A percentile compares a stretch with the other conserved stretches of the same genome.
Conservation (phyloP, 2,888 invertebrate species). For the Aromia moschata region DNA sequence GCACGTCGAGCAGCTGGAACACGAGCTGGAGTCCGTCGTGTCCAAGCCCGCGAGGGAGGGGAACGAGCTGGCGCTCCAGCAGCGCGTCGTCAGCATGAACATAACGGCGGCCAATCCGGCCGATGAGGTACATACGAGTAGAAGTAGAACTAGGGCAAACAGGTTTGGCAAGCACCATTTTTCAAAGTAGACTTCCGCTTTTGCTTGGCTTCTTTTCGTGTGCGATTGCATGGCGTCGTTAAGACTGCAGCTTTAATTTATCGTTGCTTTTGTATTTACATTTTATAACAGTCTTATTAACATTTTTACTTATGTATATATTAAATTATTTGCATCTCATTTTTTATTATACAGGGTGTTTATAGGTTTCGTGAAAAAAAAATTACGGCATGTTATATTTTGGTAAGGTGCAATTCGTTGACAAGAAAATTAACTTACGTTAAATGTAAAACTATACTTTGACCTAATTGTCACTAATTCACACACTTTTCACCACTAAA, state of each 20-base stretch:
- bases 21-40: conserved; percentile 49
- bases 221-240: neutral
- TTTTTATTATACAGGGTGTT: no score
- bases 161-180: conserved; percentile 34
- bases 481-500: no score
- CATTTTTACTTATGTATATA: no score
- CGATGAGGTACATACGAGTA: conserved; percentile 52
- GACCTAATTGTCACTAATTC: no score
- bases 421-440: no score
- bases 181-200: conserved; percentile 23
- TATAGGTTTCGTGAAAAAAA: no score
- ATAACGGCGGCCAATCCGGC: conserved; percentile 40
- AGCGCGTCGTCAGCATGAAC: conserved; percentile 45
- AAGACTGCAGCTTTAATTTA: conserved; percentile 13
- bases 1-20: conserved; percentile 40
- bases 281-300: neutral
- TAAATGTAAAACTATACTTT: no score
- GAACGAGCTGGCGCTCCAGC: conserved; percentile 32
- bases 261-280: conserved; percentile 8
- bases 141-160: neutral
- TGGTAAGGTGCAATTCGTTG: no score
- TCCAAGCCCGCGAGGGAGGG: conserved; percentile 43
- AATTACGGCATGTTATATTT: no score
- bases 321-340: no score
- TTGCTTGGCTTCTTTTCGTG: conserved; percentile 18